Base-by-base conservation (phyloP, 53 echinoderm and acorn worm species). In the Henricia sp. region DNA sequence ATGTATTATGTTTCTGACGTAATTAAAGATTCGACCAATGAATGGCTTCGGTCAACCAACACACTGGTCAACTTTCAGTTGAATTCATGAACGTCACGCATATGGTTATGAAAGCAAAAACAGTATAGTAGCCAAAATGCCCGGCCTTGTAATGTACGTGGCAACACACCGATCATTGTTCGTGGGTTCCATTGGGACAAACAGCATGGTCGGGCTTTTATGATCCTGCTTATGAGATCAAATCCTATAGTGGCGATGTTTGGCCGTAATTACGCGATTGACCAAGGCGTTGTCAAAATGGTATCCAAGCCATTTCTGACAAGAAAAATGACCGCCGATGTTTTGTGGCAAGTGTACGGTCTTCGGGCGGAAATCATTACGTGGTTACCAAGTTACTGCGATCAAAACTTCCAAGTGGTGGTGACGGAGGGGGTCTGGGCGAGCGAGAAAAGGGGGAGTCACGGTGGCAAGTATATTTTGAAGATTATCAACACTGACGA, bases 311-410 rank as follows among this genome's bases (percentile, higher is more conserved):
- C 76, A 17, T 59, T 59, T 14, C 59, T 76, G 25, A 39, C 59
- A 41, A 6, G 17, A 4, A 13, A 39, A 26, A 76, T 58, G 59
- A 59, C 76, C 41, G 26, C 14, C 39, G 76, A 76, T 6, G 26
- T 76, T 13, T 41, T 76, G 6, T 13, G 24, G 42, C 25, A 33
- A 38, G 24, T 76, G 26, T 76, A 76, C 43, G 76, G 76, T 4
- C 13, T 76, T 26, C 57, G 59, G 17, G 59, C 76, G 1, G 42
- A 6, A 14, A 25, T 25, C 3, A 32, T 38, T 32, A 0, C 11
- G 40, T 57, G 39, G 38, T 43, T 76, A 3, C 76, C 76, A 24
- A 76, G 76, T 43, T 76, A 25, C 76, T 76, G 59, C 17, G 76
- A 76, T 43, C 76, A 76, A 42, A 76, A 76, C 42, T 76, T 76